Percentiles rank a stretch among this genome's conserved stretches.
These are phyloP conservation scores for Passer domesticus DNA, from an alignment of 2,113 vertebrate genomes.

Conservation along the genomic window DNA sequence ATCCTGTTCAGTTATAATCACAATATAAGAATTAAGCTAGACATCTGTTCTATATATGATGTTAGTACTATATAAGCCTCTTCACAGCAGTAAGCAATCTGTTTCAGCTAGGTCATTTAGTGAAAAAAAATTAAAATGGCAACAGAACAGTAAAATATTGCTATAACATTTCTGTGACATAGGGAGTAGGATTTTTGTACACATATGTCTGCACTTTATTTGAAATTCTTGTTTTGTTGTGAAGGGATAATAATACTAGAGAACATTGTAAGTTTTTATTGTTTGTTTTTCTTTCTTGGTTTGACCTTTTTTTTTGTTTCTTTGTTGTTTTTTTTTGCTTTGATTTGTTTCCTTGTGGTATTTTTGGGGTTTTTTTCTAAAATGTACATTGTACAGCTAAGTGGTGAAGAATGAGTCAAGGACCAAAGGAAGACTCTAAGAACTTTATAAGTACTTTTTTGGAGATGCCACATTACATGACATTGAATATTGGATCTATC, in stretches of 20 bases:
- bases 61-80: neutral
- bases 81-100: neutral
- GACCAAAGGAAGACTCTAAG: neutral
- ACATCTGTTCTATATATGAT: neutral
- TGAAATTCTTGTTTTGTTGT: neutral
- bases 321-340: neutral
- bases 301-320: neutral
- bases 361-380: neutral
- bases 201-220: neutral
- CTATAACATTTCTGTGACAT: neutral
- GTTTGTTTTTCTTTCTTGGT: neutral
- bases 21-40: neutral
- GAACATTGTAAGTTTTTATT: neutral
- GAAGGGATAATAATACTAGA: neutral
- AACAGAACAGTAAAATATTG: neutral
- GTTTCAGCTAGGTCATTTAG: neutral
- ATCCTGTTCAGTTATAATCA: neutral
- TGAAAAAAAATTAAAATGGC: neutral
- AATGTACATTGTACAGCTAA: neutral
- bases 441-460: neutral
- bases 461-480: neutral
- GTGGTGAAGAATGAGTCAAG: neutral
- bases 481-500: neutral
- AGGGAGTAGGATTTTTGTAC: accelerated
- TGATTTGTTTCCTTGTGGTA: neutral